Percentiles rank a stretch among this genome's conserved stretches.
These are phyloP conservation scores for Austrolebias charrua DNA, from an alignment of 2,797 vertebrate genomes.

Conservation along the genomic window DNA sequence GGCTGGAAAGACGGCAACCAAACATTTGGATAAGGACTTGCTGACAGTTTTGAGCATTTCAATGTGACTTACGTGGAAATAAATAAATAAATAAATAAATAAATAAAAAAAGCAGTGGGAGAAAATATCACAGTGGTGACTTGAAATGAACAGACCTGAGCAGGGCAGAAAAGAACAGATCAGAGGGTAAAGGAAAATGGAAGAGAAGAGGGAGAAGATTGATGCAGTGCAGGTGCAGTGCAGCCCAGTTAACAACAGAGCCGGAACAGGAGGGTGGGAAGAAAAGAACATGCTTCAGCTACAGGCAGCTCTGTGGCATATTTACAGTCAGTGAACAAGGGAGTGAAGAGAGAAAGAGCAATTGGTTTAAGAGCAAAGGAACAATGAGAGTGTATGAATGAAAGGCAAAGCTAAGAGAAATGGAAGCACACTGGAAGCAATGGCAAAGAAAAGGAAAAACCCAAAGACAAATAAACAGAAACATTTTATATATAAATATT, in stretches of 20 bases:
- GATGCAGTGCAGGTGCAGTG: slow-evolving; percentile 53
- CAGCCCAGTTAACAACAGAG: slow-evolving; percentile 34
- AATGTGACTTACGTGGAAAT: neutral
- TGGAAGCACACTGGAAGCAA: neutral
- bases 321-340: neutral
- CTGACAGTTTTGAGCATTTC: neutral
- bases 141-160: neutral
- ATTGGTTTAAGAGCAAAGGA: neutral
- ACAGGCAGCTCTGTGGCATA: slow-evolving; percentile 3
- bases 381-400: neutral
- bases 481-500: no score
- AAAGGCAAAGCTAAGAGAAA: neutral
- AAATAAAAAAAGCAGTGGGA: neutral
- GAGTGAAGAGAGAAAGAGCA: neutral
- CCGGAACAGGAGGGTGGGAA: slow-evolving; percentile 5
- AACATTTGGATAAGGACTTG: neutral
- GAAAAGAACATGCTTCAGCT: neutral
- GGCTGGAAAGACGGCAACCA: neutral
- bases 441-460: neutral
- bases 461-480: no score
- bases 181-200: neutral
- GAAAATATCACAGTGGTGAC: neutral
- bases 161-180: slow-evolving; percentile 16
- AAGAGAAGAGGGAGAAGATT: slow-evolving; percentile 11
- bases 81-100: no score